Base-by-base conservation (phyloP, 2,113 vertebrate species). In the Ancistrus triradiatus region DNA sequence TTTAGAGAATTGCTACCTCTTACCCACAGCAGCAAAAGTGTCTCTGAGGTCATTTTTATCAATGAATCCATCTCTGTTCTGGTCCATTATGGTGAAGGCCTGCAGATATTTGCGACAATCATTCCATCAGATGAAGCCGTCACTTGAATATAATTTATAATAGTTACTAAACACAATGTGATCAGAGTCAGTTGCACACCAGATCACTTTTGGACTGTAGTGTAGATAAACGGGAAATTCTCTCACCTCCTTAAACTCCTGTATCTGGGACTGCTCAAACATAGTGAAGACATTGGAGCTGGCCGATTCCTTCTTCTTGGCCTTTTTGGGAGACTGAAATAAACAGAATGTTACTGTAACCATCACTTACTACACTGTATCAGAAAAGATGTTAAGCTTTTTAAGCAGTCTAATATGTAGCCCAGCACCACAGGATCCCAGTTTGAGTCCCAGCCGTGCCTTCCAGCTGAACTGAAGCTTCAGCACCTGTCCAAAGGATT, bases 31-130 rank as follows among this genome's bases (percentile, higher is more conserved):
- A 49, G 88, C 88, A 62, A 86, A 91, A 0, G 77, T 80, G 84
- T 93, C 91, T 79, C 91, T 88, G 83, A 95, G 76, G 77, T 93
- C 91, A 10, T 89, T 86, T 74, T 92, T 94, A 84, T 92, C 90
- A 40, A 95, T 93, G 76, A 94, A 91, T 69, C 93, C 91, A 0
- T 95, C 92, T 69, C 92, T 87, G 83, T 93, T 95, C 87, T 95
- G 93, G 79, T 95, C 93, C 91, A 93, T 95, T 80, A 95, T 93
- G 74, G 93, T 95, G 70, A 95, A 94, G 48, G 91, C 92, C 91
- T 95, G 63, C 42, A 50, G 64, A 69, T 22, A 40, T 25, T 44
- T 28, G 40, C 46, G 59, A 58, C 53, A 42, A n/a, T n/a, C n/a
- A n/a, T n/a, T n/a, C n/a, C n/a, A n/a, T n/a, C n/a, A n/a, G n/a